Evolutionary conservation across 2,113 vertebrate species (phyloP), one percentile per base, ranked within the genome.

Genomic region (Odontesthes bonariensis): DNA sequence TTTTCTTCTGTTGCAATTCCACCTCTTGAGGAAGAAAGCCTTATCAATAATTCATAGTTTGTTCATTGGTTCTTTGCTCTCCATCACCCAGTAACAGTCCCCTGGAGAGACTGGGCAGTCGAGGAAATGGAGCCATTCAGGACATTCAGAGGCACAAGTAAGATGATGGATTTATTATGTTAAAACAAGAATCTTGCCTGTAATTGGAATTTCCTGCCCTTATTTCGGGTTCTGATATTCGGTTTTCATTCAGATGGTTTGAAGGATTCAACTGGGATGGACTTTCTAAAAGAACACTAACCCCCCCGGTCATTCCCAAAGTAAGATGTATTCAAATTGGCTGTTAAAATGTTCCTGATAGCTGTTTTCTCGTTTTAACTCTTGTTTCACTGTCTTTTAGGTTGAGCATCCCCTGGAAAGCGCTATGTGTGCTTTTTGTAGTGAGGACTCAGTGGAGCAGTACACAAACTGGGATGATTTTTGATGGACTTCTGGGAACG

Each of bases 91-190:
- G 95, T 86, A 92, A 72, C 84, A 93, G 90, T 60, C 94, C 94
- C 78, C 79, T 84, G 0, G 89, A 95, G 91, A 92, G 94, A 73
- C 91, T 94, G 61, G 92, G 92, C 32, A 87, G 83, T 71, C 81
- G 74, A 72, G 92, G 88, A 87, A 94, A 91, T 4, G 89, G 91
- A 79, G 87, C 88, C 86, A 95, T 38, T 10, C 35, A 92, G 87
- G 93, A 94, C 89, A 89, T 95, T 58, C 91, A 92, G 76, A 93
- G 83, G 74, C 94, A 95, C 92, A 92, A 92, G 94, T 95, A 80
- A 89, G 92, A 64, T 2, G 14, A 66, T 64, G 32, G 63, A 65
- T 68, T 64, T 73, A 84, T 73, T 32, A 20, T 38, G 22, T n/a
- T 40, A 20, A 81, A 61, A n/a, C 27, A 55, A 61, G 14, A 58